Percentiles rank a stretch among this genome's conserved stretches.
Conservation (phyloP, 2,888 invertebrate species). For the Chydorus sphaericus region DNA sequence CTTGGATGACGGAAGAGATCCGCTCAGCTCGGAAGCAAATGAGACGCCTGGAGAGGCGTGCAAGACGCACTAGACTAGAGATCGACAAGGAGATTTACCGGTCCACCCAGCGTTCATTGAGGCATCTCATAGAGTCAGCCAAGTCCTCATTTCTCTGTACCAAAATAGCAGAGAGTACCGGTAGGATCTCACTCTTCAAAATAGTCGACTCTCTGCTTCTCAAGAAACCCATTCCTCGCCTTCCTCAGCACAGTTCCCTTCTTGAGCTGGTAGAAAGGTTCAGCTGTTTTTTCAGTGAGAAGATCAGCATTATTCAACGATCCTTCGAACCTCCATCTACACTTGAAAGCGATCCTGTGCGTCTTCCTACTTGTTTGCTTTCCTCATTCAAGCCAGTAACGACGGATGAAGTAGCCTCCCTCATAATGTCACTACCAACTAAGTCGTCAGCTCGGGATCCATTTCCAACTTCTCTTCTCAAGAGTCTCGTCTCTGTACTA, state of each 20-base stretch:
- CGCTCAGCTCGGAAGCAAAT: neutral
- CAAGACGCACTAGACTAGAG: neutral
- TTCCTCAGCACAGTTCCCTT: neutral
- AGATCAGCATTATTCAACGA: neutral
- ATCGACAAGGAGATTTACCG: neutral
- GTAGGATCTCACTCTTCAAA: neutral
- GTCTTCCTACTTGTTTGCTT: no score
- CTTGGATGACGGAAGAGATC: neutral
- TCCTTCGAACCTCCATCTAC: no score
- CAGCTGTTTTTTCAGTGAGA: neutral
- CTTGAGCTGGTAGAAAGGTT: neutral
- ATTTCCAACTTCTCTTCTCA: neutral
- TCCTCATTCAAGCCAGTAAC: no score
- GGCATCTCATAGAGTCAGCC: neutral
- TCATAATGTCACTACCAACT: neutral
- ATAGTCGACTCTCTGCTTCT: neutral
- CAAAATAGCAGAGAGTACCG: neutral
- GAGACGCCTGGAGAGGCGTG: neutral
- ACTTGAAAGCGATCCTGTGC: no score
- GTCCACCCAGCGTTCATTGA: neutral
- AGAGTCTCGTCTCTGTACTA: neutral
- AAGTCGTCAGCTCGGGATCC: neutral
- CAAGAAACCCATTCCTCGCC: neutral
- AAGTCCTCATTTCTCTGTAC: neutral
- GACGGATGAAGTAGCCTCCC: neutral